Percentiles rank a stretch among this genome's conserved stretches.
phyloP scores from a whole-genome alignment of 2,888 invertebrate genomes.

The Acanthopleura granulata region DNA sequence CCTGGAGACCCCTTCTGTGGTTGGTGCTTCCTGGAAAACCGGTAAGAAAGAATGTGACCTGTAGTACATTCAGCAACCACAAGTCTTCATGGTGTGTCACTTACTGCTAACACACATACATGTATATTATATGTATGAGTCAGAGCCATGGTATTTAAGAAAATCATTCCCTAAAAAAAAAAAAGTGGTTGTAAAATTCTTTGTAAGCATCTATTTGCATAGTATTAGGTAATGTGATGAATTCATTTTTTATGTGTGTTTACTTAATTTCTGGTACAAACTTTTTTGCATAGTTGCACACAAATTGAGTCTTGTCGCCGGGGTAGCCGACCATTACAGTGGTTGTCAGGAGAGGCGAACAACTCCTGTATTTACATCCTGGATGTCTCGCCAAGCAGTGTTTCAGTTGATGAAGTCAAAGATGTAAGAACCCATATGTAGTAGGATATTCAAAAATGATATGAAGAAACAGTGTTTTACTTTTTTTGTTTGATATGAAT shows the following conservation, averaged over 20 bases:
- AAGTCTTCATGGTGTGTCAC: too few relatives aligned
- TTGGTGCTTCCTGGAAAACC: conserved; percentile 69
- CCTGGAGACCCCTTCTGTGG: conserved; percentile 70
- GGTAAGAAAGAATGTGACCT: conserved; percentile 36
- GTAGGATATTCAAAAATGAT: neutral
- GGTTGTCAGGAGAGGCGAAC: conserved; percentile 16
- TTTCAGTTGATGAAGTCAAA: conserved; percentile 48
- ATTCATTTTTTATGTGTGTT: too few relatives aligned
- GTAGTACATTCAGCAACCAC: too few relatives aligned
- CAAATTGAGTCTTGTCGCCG: neutral
- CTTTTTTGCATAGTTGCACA: neutral
- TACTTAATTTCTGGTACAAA: neutral
- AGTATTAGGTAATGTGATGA: too few relatives aligned
- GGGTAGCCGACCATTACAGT: conserved; percentile 12
- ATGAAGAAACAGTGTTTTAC: neutral
- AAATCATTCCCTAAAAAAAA: too few relatives aligned
- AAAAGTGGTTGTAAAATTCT: too few relatives aligned
- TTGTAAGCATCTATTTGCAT: too few relatives aligned
- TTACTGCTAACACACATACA: too few relatives aligned
- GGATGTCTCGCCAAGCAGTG: conserved; percentile 54
- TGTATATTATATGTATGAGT: too few relatives aligned
- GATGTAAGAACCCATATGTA: conserved; percentile 33
- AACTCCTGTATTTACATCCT: conserved; percentile 55
- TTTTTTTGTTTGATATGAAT: neutral
- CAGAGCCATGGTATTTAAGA: too few relatives aligned